Percentiles rank a stretch among this genome's conserved stretches.
Conservation (phyloP, 2,113 vertebrate species). For the Tilapia sparmanii region DNA sequence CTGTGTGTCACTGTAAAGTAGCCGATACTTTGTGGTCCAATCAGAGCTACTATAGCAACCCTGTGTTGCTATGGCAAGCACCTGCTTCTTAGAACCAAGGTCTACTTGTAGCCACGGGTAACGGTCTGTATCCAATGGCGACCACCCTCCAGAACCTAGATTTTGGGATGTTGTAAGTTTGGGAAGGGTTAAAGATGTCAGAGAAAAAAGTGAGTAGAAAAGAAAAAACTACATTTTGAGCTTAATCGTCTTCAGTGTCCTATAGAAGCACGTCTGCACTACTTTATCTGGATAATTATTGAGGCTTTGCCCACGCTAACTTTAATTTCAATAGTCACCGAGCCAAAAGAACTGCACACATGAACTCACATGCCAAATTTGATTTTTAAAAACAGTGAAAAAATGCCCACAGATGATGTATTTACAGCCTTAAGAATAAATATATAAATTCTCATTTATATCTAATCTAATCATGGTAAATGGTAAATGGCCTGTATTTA, state of each 20-base stretch:
- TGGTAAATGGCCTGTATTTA: too few relatives aligned
- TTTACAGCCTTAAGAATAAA: not conserved
- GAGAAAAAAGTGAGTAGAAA: not conserved
- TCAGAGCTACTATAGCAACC: constrained; percentile 92
- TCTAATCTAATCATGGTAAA: not conserved
- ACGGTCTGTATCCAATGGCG: constrained; percentile 83
- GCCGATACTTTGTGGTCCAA: constrained; percentile 86
- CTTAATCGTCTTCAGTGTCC: not conserved
- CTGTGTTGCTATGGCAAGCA: constrained; percentile 87
- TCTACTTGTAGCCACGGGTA: constrained; percentile 95
- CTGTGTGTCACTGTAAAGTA: constrained; percentile 91
- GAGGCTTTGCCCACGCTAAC: not conserved
- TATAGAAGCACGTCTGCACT: not conserved
- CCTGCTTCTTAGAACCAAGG: constrained; percentile 84
- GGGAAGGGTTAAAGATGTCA: not conserved
- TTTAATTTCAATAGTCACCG: not conserved
- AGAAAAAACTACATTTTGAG: not conserved
- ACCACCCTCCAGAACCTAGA: constrained; percentile 91
- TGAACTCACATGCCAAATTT: not conserved
- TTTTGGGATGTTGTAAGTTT: not conserved
- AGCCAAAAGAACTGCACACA: not conserved
- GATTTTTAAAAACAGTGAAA: not conserved
- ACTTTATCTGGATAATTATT: not conserved
- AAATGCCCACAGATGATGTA: not conserved
- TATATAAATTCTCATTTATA: not conserved